Evolutionary conservation across 2,113 vertebrate genomes (phyloP).

Genomic region (Spizaetus ornatus): DNA sequence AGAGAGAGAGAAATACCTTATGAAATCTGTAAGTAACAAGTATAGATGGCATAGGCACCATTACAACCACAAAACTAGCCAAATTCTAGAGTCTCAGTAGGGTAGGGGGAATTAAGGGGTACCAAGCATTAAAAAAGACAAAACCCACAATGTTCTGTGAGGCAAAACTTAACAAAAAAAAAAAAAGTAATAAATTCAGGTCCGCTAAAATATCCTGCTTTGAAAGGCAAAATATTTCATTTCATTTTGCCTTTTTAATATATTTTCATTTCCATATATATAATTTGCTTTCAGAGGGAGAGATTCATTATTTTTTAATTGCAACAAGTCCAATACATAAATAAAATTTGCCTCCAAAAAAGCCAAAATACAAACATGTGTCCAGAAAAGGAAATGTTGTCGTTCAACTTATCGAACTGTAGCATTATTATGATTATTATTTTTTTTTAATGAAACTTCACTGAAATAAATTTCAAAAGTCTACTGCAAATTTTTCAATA

Average conservation of each 20-base stretch:
- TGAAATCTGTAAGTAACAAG: background rate
- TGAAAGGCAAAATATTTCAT: background rate
- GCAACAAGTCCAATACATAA: background rate
- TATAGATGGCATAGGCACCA: background rate
- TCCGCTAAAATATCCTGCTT: background rate
- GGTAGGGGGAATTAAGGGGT: background rate
- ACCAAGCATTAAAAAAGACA: background rate
- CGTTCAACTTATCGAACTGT: background rate
- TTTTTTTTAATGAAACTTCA: background rate
- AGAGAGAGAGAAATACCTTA: background rate
- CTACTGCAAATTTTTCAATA: background rate
- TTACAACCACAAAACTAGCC: background rate
- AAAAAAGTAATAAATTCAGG: background rate
- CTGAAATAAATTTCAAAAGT: background rate
- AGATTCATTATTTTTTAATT: background rate
- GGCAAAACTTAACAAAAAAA: background rate
- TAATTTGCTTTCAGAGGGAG: background rate
- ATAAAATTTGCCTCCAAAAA: background rate
- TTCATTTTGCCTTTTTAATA: background rate
- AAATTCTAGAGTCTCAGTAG: background rate
- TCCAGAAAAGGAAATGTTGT: background rate
- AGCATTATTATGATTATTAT: background rate
- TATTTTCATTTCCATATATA: background rate
- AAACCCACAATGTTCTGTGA: background rate
- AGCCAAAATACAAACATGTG: background rate